Percentiles rank a stretch among this genome's conserved stretches.
Evolutionary conservation across 2,888 invertebrate species (phyloP).

Genomic region (Ornithoptera priamus): DNA sequence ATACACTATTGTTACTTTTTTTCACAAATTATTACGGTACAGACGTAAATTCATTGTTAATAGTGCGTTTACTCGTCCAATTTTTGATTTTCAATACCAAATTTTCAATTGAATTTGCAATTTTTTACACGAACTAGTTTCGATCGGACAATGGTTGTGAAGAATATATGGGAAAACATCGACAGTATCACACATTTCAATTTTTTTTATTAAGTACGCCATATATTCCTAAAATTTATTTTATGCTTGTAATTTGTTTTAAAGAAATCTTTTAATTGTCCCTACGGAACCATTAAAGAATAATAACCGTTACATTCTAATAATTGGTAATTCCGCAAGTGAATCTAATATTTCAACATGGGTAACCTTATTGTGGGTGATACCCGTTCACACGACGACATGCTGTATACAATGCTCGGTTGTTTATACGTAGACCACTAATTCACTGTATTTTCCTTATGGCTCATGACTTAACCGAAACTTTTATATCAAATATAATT

Average conservation of each 20-base stretch:
- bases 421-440: neutral
- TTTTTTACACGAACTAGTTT: neutral
- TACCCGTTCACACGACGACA: constrained; percentile 21
- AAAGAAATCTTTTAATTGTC: neutral
- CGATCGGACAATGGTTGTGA: neutral
- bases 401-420: constrained; percentile 5
- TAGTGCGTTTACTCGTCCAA: neutral
- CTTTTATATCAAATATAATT: neutral
- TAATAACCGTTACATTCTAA: neutral
- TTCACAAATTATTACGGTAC: neutral
- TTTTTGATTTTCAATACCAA: neutral
- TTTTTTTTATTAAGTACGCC: neutral
- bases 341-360: constrained; percentile 26
- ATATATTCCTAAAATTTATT: neutral
- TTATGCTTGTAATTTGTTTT: neutral
- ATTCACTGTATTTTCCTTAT: constrained; percentile 21
- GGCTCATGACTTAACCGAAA: constrained; percentile 16
- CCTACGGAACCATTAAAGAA: constrained; percentile 16
- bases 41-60: neutral
- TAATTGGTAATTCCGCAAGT: constrained; percentile 17
- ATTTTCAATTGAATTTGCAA: neutral
- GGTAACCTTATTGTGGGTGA: constrained; percentile 8
- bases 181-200: neutral
- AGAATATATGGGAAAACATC: neutral
- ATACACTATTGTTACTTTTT: constrained; percentile 42